Conservation (phyloP, 2,113 vertebrate species). For the Apeltes quadracus region DNA sequence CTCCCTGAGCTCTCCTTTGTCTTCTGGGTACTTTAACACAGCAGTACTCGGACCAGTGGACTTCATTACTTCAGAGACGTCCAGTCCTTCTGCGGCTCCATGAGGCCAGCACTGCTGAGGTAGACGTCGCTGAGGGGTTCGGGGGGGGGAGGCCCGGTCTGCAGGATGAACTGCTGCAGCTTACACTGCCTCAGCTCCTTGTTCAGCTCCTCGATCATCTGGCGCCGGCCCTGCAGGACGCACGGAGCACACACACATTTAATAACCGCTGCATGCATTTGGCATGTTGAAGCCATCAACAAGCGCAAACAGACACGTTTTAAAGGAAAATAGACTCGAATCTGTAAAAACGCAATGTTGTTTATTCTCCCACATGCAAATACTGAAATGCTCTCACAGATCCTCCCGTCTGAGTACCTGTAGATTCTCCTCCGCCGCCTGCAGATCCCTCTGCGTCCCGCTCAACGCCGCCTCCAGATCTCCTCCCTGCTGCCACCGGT, state of each 20-base stretch:
- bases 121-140: slow-evolving; percentile 4
- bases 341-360: too few relatives aligned
- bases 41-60: too few relatives aligned
- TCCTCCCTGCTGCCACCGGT: slow-evolving; percentile 79
- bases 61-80: background rate
- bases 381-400: too few relatives aligned
- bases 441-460: slow-evolving; percentile 79
- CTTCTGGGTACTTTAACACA: background rate
- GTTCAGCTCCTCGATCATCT: slow-evolving; percentile 87
- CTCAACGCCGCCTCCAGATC: slow-evolving; percentile 80
- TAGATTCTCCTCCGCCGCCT: slow-evolving; percentile 78
- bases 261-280: background rate
- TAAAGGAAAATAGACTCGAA: too few relatives aligned
- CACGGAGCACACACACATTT: background rate
- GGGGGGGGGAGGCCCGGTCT: slow-evolving; percentile 78
- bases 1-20: background rate
- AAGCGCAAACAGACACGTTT: too few relatives aligned
- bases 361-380: too few relatives aligned
- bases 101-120: slow-evolving; percentile 47
- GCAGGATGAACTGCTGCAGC: slow-evolving; percentile 93
- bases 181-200: slow-evolving; percentile 93
- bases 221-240: slow-evolving; percentile 80
- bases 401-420: slow-evolving; percentile 77
- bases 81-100: slow-evolving; percentile 20
- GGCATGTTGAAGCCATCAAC: too few relatives aligned